Percentiles rank a stretch among this genome's conserved stretches.
Evolutionary conservation across 2,797 vertebrate species (phyloP).

Genomic region (Sarcophilus harrisii): DNA sequence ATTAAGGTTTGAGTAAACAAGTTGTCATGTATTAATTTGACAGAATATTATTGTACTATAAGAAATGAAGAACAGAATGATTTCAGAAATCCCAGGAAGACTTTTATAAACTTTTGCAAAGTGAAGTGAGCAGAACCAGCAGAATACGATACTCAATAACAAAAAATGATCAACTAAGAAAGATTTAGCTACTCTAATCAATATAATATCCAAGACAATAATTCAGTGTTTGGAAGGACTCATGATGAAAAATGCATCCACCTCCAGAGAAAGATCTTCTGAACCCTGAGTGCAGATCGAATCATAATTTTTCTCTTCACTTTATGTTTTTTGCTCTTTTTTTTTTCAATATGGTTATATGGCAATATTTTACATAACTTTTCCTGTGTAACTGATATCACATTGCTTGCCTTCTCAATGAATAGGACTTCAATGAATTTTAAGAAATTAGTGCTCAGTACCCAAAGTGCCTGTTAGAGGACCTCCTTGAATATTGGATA

Average conservation of each 20-base stretch:
- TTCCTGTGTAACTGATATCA: not conserved
- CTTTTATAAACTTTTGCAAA: not conserved
- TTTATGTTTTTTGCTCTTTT: not conserved
- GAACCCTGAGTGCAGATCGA: not conserved
- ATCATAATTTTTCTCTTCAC: not conserved
- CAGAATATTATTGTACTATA: not conserved
- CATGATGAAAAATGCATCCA: not conserved
- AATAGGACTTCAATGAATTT: not conserved
- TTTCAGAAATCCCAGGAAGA: not conserved
- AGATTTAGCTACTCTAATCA: not conserved
- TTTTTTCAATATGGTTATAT: not conserved
- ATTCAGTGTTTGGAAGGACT: not conserved
- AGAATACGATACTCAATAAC: not conserved
- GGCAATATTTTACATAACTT: not conserved
- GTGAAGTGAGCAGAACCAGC: not conserved
- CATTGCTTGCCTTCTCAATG: not conserved
- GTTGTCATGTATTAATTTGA: not conserved
- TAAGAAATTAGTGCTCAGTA: not conserved
- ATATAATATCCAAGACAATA: not conserved
- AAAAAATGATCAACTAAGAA: not conserved
- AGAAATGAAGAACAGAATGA: not conserved
- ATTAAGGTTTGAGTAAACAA: not conserved
- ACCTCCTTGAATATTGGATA: not conserved
- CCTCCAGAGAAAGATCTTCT: not conserved
- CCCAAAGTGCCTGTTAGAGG: conserved; percentile 21